These are phyloP conservation scores for Muricea muricata DNA, from an alignment of 92 coral and sea anemone genomes.

Conservation along the genomic window DNA sequence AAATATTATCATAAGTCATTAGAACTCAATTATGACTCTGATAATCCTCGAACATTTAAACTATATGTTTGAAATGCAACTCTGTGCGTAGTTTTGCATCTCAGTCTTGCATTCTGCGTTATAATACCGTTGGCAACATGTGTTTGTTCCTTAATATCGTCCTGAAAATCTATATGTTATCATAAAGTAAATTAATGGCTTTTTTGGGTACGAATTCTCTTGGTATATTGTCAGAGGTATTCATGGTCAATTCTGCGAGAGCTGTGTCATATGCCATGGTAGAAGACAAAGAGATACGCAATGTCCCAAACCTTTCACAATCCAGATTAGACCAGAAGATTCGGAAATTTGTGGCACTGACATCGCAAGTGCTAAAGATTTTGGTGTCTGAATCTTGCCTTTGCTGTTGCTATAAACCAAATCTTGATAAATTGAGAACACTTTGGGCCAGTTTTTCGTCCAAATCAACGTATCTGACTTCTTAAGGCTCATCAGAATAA, in stretches of 20 bases:
- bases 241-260: constrained; percentile 37
- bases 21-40: not conserved
- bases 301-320: constrained; percentile 56
- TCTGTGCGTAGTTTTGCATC: constrained; percentile 32
- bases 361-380: constrained; percentile 60
- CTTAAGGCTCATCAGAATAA: constrained; percentile 50
- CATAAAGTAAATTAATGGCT: constrained; percentile 44
- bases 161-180: constrained; percentile 60
- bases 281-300: too few relatives aligned
- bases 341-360: constrained; percentile 61
- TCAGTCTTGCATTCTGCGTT: constrained; percentile 49
- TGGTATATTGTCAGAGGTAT: constrained; percentile 44
- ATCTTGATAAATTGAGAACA: constrained; percentile 55
- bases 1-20: not conserved
- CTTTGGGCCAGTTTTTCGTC: constrained; percentile 30
- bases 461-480: constrained; percentile 24
- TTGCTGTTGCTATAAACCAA: constrained; percentile 29
- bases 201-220: constrained; percentile 35
- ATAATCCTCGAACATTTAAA: constrained; percentile 33
- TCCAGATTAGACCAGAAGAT: constrained; percentile 38
- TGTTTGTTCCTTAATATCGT: constrained; percentile 51
- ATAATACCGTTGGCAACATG: constrained; percentile 57
- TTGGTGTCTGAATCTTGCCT: constrained; percentile 58
- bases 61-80: constrained; percentile 50
- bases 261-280: constrained; percentile 62